A percentile compares a stretch with the other conserved stretches of the same genome.
Evolutionary conservation across 2,113 vertebrate genomes (phyloP).

Genomic region (Cebidichthys violaceus): DNA sequence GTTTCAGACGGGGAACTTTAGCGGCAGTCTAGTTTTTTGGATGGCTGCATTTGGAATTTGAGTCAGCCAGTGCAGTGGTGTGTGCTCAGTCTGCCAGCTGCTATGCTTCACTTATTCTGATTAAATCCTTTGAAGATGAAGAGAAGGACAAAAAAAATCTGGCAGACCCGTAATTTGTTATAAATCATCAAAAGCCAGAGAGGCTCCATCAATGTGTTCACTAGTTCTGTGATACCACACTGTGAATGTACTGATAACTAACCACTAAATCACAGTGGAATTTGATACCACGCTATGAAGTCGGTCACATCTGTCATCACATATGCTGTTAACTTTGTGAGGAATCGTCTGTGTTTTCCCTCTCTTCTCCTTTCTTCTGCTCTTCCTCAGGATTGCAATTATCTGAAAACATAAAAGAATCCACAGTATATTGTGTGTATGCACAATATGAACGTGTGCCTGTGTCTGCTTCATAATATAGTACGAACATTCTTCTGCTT

Average conservation of each 20-base stretch:
- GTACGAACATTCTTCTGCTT: conserved; percentile 26
- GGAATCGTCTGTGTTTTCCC: conserved; percentile 36
- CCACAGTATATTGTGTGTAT: conserved; percentile 7
- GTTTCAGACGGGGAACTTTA: conserved; percentile 29
- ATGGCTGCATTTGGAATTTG: conserved; percentile 45
- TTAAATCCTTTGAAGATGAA: conserved; percentile 63
- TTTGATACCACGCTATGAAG: conserved; percentile 46
- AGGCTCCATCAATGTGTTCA: conserved; percentile 38
- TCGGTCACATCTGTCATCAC: conserved; percentile 40
- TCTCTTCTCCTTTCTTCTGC: conserved; percentile 14
- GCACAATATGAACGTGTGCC: neutral
- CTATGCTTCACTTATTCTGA: conserved; percentile 56
- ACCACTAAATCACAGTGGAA: conserved; percentile 35
- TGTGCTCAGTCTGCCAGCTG: conserved; percentile 36
- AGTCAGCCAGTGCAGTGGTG: conserved; percentile 35
- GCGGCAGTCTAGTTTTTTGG: conserved; percentile 34
- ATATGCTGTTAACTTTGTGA: conserved; percentile 48
- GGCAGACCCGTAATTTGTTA: conserved; percentile 36
- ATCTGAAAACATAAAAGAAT: conserved; percentile 11
- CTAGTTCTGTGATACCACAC: conserved; percentile 40
- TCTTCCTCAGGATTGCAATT: conserved; percentile 11
- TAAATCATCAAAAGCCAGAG: conserved; percentile 59
- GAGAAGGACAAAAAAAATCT: conserved; percentile 51
- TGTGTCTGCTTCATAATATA: neutral
- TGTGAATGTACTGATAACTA: conserved; percentile 46